Base-by-base conservation (phyloP, 2,888 invertebrate species). In the Platerodrilus igneus region DNA sequence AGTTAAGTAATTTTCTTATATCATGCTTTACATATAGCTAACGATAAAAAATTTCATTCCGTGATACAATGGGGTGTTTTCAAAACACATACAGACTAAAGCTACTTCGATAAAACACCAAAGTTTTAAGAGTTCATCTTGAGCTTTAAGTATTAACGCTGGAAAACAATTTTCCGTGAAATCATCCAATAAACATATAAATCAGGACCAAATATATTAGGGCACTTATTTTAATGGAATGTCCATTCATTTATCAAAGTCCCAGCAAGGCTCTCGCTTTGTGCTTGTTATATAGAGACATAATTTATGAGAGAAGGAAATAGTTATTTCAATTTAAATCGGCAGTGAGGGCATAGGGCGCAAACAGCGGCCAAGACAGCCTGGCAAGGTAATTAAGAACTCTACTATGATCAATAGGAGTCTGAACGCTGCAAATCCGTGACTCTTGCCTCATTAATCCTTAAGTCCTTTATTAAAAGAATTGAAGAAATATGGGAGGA, bases 401-500 rank as follows among this genome's bases (percentile, higher is more conserved):
- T 63, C 58, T 48, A 57, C 57, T 55, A 61, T 66, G 64, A 66
- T 64, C 66, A 61, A 64, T 63, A 58, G 60, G 60, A n/a, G 55
- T 49, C 53, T 48, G 48, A 49, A 48, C 47, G 45, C 47, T 48
- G 51, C 50, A 45, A 52, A 45, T 55, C 53, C 53, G 52, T 52
- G 54, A 53, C 57, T 58, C 51, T 53, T 51, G 55, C 61, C 63
- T 69, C 69, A 68, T 70, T 70, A 69, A 70, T 69, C 63, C 64
- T 53, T 49, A 43, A 50, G 59, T 57, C 62, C 62, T 67, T 71
- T 69, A 71, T 71, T 70, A 69, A 70, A 71, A 71, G 68, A 70
- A 69, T 68, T 59, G 65, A 63, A 69, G 68, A 69, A 68, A 69
- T 69, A 70, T 70, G 65, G 70, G 68, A 67, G 69, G 62, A 61